phyloP scores from a whole-genome alignment of 2,888 invertebrate genomes.

The Netelia melanura region DNA sequence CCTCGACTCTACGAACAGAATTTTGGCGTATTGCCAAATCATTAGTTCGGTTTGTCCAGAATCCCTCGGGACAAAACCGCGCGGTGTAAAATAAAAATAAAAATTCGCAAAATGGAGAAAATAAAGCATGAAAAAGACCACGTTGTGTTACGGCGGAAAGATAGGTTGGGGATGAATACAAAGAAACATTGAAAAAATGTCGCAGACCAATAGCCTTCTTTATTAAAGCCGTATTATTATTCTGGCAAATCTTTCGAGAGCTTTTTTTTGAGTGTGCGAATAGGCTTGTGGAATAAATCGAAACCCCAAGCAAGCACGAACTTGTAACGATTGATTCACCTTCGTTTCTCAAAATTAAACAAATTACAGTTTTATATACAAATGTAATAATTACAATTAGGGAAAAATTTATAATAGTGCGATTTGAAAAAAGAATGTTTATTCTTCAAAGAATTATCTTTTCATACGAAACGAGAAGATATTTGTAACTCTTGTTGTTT shows the following conservation, averaged over 20 bases:
- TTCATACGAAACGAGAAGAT: too few relatives aligned
- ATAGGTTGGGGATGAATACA: conserved; percentile 7
- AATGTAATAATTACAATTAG: too few relatives aligned
- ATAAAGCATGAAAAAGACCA: neutral
- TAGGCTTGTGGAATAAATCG: neutral
- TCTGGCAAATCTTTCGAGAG: neutral
- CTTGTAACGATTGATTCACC: too few relatives aligned
- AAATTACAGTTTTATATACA: too few relatives aligned
- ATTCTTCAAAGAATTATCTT: too few relatives aligned
- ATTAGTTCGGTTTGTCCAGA: conserved; percentile 44
- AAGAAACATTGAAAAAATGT: conserved; percentile 11
- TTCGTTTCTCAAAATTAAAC: too few relatives aligned
- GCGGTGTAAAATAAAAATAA: conserved; percentile 29
- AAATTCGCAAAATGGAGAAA: neutral
- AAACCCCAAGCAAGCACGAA: neutral
- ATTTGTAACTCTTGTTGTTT: too few relatives aligned
- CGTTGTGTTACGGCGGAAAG: neutral
- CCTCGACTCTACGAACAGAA: conserved; percentile 3
- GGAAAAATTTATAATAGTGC: too few relatives aligned
- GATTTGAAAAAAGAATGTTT: too few relatives aligned
- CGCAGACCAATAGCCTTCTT: conserved; percentile 5
- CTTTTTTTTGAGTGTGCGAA: neutral
- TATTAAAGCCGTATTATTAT: neutral
- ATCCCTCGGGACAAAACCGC: conserved; percentile 12
- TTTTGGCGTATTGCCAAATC: conserved; percentile 58